Base-by-base conservation (phyloP, 1,140 invertebrate species). In the Tetranychus urticae region DNA sequence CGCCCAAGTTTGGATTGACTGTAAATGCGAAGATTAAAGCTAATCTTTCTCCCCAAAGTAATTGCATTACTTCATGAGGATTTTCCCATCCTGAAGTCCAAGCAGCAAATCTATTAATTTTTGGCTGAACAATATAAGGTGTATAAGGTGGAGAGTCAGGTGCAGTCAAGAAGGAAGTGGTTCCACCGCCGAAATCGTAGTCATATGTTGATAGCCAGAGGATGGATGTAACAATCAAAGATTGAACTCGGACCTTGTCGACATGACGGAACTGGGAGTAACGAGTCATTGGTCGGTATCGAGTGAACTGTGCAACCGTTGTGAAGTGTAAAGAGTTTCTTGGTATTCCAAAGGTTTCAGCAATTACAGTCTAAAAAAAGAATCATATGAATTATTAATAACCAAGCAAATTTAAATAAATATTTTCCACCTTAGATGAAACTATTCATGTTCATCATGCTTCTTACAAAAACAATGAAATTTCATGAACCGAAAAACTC, bases 51-150 rank as follows among this genome's bases (percentile, higher is more conserved):
- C 57, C 57, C 37, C 39, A 58, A 8, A 34, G 2, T 4, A 58
- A 7, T 46, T 58, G 23, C 34, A 46, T 31, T 14, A 58, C 57
- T 31, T 31, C 57, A 46, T 58, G 57, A 45, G 57, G 57, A 58
- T 58, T 58, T 33, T 58, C 57, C 37, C 42, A 58, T 6, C 57
- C 57, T 31, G 57, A 58, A 33, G 57, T 58, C 57, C 57, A 58
- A 58, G 57, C 57, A 10, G 57, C 57, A 34, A 58, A 58, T 58
- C 57, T 8, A 58, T 35, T 35, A 2, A 58, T 31, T 58, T 58
- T 58, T 8, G 57, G 57, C 33, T 58, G 33, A 46, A 58, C 34
- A 31, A 58, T 14, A 0, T 39, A 35, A 33, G 57, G 57, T 2
- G 57, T 58, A 46, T 46, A 58, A n/a, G 57, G 57, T 31, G 42